Evolutionary conservation across 53 echinoderm and acorn worm species (phyloP).

Genomic region (Zoroaster sp.): DNA sequence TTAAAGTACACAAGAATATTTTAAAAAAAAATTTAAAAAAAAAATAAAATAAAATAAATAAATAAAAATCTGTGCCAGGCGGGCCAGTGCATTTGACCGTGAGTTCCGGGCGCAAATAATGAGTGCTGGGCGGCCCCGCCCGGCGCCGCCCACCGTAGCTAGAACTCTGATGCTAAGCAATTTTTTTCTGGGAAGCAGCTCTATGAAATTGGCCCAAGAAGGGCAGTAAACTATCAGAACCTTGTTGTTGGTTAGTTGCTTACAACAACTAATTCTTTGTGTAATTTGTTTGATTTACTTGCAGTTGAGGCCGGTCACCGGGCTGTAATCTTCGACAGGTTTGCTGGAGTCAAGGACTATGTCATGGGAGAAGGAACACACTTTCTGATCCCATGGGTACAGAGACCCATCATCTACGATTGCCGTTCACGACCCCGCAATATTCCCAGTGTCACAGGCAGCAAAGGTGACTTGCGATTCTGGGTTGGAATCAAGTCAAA

Average conservation of each 20-base stretch:
- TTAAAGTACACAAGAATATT: no score
- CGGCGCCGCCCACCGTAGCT: no score
- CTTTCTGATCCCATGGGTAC: conserved; percentile 90
- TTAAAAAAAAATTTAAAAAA: no score
- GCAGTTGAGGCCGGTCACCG: conserved; percentile 95
- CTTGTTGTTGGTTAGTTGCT: neutral
- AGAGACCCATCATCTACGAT: conserved; percentile 94
- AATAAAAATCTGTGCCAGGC: no score
- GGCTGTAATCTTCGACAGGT: conserved; percentile 95
- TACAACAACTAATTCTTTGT: neutral
- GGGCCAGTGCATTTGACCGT: no score
- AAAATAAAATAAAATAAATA: no score
- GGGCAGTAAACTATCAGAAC: no score
- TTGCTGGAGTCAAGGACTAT: conserved; percentile 84
- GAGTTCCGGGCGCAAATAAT: no score
- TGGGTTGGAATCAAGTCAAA: neutral
- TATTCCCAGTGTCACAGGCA: conserved; percentile 83
- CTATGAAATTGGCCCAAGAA: no score
- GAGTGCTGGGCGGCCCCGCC: no score
- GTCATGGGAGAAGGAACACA: conserved; percentile 95
- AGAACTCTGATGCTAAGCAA: no score
- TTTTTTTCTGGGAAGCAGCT: no score
- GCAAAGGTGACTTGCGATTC: conserved; percentile 67
- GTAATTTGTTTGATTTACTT: neutral
- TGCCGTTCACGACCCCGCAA: conserved; percentile 90